Evolutionary conservation across 2,797 vertebrate species (phyloP).

Genomic region (Sebastes paucispinis): DNA sequence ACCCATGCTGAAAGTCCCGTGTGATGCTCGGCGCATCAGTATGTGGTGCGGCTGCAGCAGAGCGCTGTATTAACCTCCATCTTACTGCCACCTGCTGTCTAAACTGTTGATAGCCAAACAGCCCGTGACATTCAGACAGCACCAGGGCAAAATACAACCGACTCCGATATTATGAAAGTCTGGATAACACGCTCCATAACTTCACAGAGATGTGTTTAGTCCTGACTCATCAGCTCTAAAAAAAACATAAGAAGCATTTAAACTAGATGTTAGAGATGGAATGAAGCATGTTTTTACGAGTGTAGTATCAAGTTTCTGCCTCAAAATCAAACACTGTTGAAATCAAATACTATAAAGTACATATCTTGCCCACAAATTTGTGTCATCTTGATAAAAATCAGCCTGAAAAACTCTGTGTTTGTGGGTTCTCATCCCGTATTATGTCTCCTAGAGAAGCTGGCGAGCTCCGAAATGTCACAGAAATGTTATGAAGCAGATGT

Average conservation of each 20-base stretch:
- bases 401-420: background rate
- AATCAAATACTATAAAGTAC: no score
- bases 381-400: background rate
- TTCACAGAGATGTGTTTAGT: no score
- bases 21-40: no score
- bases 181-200: no score
- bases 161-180: background rate
- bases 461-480: background rate
- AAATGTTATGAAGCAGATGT: background rate
- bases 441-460: background rate
- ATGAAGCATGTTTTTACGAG: no score
- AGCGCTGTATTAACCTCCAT: background rate
- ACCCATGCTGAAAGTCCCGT: no score
- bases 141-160: slow-evolving; percentile 23
- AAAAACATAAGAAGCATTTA: no score
- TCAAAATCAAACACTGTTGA: no score
- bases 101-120: slow-evolving; percentile 34
- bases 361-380: background rate
- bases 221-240: no score
- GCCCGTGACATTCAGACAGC: background rate
- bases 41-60: fast-evolving
- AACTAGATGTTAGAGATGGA: no score
- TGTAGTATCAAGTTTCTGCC: no score
- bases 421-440: background rate
- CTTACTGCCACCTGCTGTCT: background rate